Percentiles rank a stretch among this genome's conserved stretches.
Evolutionary conservation across 2,888 invertebrate genomes (phyloP).

Genomic region (Periphyllus acericola): DNA sequence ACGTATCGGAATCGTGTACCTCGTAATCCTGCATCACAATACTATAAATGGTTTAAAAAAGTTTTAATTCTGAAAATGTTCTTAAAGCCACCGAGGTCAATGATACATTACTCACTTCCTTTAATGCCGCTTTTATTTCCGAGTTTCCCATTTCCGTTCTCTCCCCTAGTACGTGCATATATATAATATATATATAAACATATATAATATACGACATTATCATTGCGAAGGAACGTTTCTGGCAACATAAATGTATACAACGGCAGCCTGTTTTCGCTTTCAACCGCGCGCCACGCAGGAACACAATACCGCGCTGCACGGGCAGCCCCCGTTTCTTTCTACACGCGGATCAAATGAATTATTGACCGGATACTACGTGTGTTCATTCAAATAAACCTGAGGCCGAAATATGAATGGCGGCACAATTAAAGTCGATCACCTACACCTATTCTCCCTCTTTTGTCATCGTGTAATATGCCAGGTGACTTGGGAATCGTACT

Average conservation of each 20-base stretch:
- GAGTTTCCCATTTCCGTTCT: constrained; percentile 7
- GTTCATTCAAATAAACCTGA: background rate
- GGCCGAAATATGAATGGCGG: background rate
- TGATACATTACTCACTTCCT: background rate
- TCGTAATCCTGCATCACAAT: too few species aligned
- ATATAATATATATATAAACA: background rate
- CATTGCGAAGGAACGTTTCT: background rate
- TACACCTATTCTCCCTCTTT: background rate
- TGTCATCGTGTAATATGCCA: constrained; percentile 29
- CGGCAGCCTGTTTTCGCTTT: background rate
- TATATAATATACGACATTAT: background rate
- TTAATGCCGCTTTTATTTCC: background rate
- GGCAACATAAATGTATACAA: background rate
- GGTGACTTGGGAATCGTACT: constrained; percentile 24
- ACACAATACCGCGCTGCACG: background rate
- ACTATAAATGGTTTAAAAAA: background rate
- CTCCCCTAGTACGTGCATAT: background rate
- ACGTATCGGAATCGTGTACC: too few species aligned
- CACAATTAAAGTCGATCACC: constrained; percentile 36
- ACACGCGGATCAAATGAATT: constrained; percentile 42
- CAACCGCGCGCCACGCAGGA: background rate
- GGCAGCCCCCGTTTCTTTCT: background rate
- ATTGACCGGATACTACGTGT: constrained; percentile 42
- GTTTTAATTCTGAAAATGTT: constrained; percentile 1
- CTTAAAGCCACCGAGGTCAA: background rate